Conservation (phyloP, 2,113 vertebrate genomes). For the Coregonus clupeaformis region DNA sequence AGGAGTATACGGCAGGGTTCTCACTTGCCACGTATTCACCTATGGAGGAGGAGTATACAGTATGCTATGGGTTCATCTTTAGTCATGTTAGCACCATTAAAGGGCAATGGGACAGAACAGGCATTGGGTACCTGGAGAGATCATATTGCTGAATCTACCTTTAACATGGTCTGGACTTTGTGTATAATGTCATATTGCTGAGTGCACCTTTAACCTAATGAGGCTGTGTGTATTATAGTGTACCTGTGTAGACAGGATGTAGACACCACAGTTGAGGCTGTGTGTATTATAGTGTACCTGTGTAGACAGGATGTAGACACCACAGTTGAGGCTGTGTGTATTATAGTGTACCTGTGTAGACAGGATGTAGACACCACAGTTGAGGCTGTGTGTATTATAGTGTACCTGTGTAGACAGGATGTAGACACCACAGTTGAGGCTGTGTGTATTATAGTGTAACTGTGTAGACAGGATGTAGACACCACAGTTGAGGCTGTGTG, state of each 20-base stretch:
- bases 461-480: constrained; percentile 92
- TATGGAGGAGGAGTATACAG: no score
- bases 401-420: constrained; percentile 89
- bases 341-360: constrained; percentile 80
- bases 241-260: not conserved
- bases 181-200: no score
- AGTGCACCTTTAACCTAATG: not conserved
- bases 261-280: not conserved
- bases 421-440: constrained; percentile 87
- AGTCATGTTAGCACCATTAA: no score
- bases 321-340: constrained; percentile 78
- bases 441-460: constrained; percentile 68
- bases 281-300: constrained; percentile 71
- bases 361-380: constrained; percentile 90
- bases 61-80: no score
- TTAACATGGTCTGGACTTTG: no score
- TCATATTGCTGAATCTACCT: no score
- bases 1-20: no score
- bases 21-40: no score
- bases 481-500: constrained; percentile 81
- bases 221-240: not conserved
- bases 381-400: constrained; percentile 68
- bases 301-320: constrained; percentile 91
- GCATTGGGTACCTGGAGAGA: no score
- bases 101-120: no score